Base-by-base conservation (phyloP, 1,140 invertebrate species). In the Adelges cooleyi region DNA sequence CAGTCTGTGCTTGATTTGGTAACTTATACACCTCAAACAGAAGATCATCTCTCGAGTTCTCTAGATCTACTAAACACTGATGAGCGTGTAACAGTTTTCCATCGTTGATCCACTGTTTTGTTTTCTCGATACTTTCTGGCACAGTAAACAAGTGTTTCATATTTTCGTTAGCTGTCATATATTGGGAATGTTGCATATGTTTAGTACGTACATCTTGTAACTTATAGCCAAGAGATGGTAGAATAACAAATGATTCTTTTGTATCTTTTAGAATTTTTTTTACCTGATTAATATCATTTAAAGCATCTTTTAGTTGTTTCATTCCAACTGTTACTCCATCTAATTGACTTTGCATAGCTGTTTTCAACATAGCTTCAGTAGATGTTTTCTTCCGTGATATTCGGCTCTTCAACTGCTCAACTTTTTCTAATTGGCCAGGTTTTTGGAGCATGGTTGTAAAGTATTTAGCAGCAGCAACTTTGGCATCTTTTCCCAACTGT, bases 71-170 rank as follows among this genome's bases (percentile, higher is more conserved):
- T 23, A 99, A 77, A 73, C 90, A 93, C 80, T 73, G 69, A 67
- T 72, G 70, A 11, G 95, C 93, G 75, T 93, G 87, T 1, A 99
- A 75, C 11, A 98, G 77, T 76, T 98, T 95, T 52, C 94, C 93
- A 70, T 99, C 94, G 68, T 86, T 87, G 67, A 99, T 98, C 78
- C 89, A 88, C 54, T 90, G 85, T 71, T 93, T 87, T 0, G 95
- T 97, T 77, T 92, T 94, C 65, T 90, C 86, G 2, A 99, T 90
- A 77, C 90, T 96, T 73, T 96, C 92, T 11, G 92, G 93, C 0
- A 99, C 93, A 48, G 92, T 97, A 71, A 98, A 97, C 66, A 99
- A 95, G 72, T 98, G 93, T 74, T 96, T 98, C 5, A 99, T 77
- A 75, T 98, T 98, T 73, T 98, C 95, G 80, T 95, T 94, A 2